Conservation (phyloP, 2,113 vertebrate species). For the Rattus norvegicus region DNA sequence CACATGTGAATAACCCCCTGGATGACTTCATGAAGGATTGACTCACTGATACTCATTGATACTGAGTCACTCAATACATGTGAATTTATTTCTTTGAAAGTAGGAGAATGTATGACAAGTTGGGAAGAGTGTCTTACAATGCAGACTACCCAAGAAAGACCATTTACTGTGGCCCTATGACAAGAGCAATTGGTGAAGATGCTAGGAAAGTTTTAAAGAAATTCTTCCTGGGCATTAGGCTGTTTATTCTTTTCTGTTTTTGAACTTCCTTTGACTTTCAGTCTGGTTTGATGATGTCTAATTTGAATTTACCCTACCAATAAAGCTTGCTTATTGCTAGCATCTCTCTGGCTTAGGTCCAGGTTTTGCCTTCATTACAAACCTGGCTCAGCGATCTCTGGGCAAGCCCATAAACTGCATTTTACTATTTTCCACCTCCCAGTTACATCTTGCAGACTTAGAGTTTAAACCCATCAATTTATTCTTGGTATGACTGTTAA, state of each 20-base stretch:
- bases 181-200: background rate
- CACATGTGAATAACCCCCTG: background rate
- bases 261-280: background rate
- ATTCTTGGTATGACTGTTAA: conserved; percentile 19
- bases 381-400: background rate
- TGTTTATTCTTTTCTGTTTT: background rate
- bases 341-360: background rate
- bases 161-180: background rate
- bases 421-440: background rate
- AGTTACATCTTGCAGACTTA: background rate
- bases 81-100: background rate
- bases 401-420: background rate
- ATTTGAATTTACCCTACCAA: conserved; percentile 33
- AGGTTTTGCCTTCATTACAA: background rate
- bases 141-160: background rate
- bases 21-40: background rate
- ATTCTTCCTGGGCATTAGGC: background rate
- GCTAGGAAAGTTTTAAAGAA: background rate
- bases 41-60: background rate
- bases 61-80: background rate
- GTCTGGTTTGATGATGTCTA: background rate
- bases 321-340: background rate
- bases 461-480: conserved; percentile 23
- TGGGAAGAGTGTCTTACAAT: background rate
- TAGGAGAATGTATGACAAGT: background rate